Conservation (phyloP, 2,888 invertebrate species). For the Trissolcus brochymenae region DNA sequence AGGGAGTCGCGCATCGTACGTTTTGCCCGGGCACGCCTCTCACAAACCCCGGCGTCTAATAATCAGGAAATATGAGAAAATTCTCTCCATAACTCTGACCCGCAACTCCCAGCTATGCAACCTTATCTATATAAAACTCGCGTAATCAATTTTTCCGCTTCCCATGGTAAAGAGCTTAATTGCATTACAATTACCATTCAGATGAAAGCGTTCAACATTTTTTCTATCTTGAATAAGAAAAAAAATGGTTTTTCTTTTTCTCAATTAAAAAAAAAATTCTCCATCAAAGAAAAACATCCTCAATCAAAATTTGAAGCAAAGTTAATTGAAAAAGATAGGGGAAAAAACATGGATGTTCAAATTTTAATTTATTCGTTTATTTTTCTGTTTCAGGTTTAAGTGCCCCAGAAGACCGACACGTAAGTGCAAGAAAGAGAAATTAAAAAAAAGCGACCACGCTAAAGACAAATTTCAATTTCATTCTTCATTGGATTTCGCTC, state of each 20-base stretch:
- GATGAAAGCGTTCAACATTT: too few relatives aligned
- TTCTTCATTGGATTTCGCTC: neutral
- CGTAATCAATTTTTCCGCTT: conserved; percentile 40
- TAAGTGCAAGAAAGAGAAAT: conserved; percentile 76
- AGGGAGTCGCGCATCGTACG: conserved; percentile 49
- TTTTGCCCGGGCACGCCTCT: conserved; percentile 46
- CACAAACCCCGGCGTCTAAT: conserved; percentile 57
- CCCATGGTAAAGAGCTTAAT: too few relatives aligned
- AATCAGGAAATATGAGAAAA: conserved; percentile 71
- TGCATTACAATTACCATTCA: too few relatives aligned
- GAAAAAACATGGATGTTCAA: too few relatives aligned
- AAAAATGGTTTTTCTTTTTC: too few relatives aligned
- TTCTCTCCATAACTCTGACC: conserved; percentile 61
- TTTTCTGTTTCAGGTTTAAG: conserved; percentile 78
- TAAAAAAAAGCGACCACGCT: neutral
- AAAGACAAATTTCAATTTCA: conserved; percentile 36
- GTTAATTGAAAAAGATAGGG: too few relatives aligned
- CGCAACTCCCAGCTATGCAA: conserved; percentile 54
- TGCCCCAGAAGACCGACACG: conserved; percentile 82
- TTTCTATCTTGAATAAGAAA: too few relatives aligned
- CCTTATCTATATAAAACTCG: conserved; percentile 42
- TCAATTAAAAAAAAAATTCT: too few relatives aligned
- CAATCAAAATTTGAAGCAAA: too few relatives aligned
- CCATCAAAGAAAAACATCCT: too few relatives aligned
- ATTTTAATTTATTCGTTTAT: too few relatives aligned